Percentiles rank a stretch among this genome's conserved stretches.
Conservation (phyloP, 92 coral and sea anemone species). For the Zoanthus solanderi region DNA sequence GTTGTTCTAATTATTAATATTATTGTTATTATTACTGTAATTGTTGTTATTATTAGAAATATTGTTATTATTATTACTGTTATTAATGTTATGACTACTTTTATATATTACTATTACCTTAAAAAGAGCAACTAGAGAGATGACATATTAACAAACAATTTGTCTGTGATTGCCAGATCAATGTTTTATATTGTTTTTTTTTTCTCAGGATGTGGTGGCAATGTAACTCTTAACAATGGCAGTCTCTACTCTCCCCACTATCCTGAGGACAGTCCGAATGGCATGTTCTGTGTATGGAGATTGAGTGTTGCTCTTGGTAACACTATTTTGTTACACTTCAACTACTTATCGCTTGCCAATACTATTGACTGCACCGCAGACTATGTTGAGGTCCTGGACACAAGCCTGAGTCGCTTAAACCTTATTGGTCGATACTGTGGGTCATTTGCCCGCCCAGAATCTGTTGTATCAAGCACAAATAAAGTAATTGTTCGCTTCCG, state of each 20-base stretch:
- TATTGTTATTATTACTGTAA: neutral
- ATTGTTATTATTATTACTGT: too few species aligned
- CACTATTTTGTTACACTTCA: conserved; percentile 24
- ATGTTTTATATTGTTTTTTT: neutral
- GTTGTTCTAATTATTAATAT: too few species aligned
- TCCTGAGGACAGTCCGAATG: conserved; percentile 22
- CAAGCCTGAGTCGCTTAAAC: conserved; percentile 28
- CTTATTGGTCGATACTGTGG: conserved; percentile 47
- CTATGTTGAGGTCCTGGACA: conserved; percentile 43
- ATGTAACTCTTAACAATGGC: conserved; percentile 23
- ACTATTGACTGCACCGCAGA: conserved; percentile 17
- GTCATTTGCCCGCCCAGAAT: conserved; percentile 28
- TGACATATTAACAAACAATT: neutral
- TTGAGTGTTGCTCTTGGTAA: conserved; percentile 13
- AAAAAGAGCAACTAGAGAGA: too few species aligned
- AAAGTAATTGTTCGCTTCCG: conserved; percentile 33
- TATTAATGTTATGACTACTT: too few species aligned
- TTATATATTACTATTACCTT: too few species aligned
- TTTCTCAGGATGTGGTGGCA: conserved; percentile 38
- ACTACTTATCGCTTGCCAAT: conserved; percentile 28
- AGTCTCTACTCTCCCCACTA: conserved; percentile 31
- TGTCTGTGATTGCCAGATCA: neutral
- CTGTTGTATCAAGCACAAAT: conserved; percentile 31
- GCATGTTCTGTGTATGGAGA: conserved; percentile 38
- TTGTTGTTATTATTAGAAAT: too few species aligned